Evolutionary conservation across 2,113 vertebrate genomes (phyloP), one percentile per base, ranked within the genome.

Genomic region (Lepus americanus): DNA sequence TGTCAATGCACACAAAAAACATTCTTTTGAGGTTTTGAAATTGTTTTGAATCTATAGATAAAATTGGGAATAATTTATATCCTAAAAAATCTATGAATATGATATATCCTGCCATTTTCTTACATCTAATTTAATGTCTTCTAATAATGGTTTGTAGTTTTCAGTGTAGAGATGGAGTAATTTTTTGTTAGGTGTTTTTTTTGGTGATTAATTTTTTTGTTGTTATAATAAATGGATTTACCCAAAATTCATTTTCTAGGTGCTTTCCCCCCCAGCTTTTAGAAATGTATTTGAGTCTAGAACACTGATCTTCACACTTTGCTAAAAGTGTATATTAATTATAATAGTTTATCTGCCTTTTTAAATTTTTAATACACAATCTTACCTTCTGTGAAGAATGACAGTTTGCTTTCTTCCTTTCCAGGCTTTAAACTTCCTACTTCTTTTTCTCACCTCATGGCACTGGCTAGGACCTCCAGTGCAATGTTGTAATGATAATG

Each of bases 301-400:
- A 86, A 67, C 29, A 64, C 14, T 67, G 31, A n/a, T 67, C 63
- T 67, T 67, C 19, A 29, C 31, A n/a, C 7, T 14, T 78, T 55
- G 66, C 49, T 86, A 86, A 70, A 86, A 53, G 55, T 55, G 36
- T 86, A n/a, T 55, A 51, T 31, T 82, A 82, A 82, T 64, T 82
- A 12, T 67, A 49, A n/a, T 67, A n/a, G 39, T 84, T 69, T 84
- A 84, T 33, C 64, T 84, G 64, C 23, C 36, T 33, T 11, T 29
- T 59, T 59, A 39, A 59, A 73, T 63, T 63, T 44, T 63, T n/a
- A 49, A 29, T n/a, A 63, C 29, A 76, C 3, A 87, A 59, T 61
- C 36, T 74, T 87, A 29, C 55, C 70, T 87, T 87, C 70, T 44
- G 64, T 79, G 64, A 69, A 55, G 69, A 59, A 23, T 11, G 13